Evolutionary conservation across 2,888 invertebrate genomes (phyloP).

Genomic region (Cosmopolites sordidus): DNA sequence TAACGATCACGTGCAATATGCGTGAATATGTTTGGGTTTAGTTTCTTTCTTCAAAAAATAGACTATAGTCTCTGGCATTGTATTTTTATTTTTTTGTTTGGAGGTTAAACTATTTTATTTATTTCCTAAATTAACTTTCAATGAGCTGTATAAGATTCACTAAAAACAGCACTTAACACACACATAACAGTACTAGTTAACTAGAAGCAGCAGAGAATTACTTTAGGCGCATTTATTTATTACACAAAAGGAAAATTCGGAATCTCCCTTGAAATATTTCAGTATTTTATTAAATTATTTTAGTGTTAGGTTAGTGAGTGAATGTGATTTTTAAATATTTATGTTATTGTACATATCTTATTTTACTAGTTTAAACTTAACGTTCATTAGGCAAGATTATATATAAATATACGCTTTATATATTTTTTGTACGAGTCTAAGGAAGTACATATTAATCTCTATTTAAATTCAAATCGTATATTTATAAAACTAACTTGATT

Average conservation of each 20-base stretch:
- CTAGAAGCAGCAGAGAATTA: slow-evolving; percentile 10
- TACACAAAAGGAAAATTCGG: slow-evolving; percentile 26
- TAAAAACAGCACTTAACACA: slow-evolving; percentile 6
- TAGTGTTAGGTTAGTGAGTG: slow-evolving; percentile 38
- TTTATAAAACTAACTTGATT: slow-evolving; percentile 31
- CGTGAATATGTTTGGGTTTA: too few species aligned
- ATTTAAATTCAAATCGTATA: slow-evolving; percentile 1
- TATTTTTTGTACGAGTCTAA: slow-evolving; percentile 26
- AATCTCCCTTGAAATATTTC: slow-evolving; percentile 43
- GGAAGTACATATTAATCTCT: slow-evolving; percentile 1
- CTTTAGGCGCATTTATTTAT: slow-evolving; percentile 36
- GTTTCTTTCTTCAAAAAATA: too few species aligned
- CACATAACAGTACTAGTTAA: slow-evolving; percentile 8
- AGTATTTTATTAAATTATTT: slow-evolving; percentile 45
- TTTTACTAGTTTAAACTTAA: slow-evolving; percentile 12
- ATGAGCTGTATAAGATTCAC: neutral
- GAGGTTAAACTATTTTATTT: slow-evolving; percentile 13
- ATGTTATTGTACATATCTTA: slow-evolving; percentile 23
- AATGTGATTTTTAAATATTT: slow-evolving; percentile 37
- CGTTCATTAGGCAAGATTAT: slow-evolving; percentile 20
- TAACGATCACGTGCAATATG: too few species aligned
- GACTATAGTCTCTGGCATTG: slow-evolving; percentile 16
- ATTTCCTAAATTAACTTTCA: neutral
- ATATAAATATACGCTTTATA: slow-evolving; percentile 35
- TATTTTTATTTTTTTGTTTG: slow-evolving; percentile 15